Evolutionary conservation across 1,140 invertebrate species (phyloP).

Genomic region (Pachypsylla venusta): DNA sequence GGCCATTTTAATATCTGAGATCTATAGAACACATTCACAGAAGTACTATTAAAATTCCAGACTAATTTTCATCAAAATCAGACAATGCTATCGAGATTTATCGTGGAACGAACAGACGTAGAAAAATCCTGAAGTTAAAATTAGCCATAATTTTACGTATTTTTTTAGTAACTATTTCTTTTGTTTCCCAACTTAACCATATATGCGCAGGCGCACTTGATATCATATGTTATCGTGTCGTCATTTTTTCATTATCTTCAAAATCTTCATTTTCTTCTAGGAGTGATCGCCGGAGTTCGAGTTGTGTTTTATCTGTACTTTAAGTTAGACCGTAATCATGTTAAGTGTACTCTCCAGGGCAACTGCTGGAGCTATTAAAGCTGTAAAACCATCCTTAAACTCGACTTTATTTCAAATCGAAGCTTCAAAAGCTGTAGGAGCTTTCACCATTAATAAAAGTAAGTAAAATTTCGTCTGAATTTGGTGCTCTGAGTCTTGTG

Average conservation of each 20-base stretch:
- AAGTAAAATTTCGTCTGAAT: constrained; percentile 30
- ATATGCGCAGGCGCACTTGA: too few species aligned
- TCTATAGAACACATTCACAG: too few species aligned
- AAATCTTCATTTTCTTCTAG: background rate
- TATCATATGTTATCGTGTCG: too few species aligned
- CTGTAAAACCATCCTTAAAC: constrained; percentile 38
- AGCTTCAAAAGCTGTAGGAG: constrained; percentile 36
- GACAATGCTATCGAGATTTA: too few species aligned
- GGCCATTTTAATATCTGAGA: too few species aligned
- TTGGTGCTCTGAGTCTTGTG: background rate
- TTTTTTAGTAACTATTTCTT: too few species aligned
- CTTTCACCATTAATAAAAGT: constrained; percentile 38
- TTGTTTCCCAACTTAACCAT: too few species aligned
- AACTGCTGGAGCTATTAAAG: constrained; percentile 41
- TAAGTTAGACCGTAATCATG: constrained; percentile 37
- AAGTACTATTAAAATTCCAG: too few species aligned
- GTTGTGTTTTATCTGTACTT: constrained; percentile 1
- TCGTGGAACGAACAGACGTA: too few species aligned
- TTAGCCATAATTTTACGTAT: too few species aligned
- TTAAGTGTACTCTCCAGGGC: constrained; percentile 43
- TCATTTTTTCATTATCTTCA: background rate
- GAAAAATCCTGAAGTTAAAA: too few species aligned
- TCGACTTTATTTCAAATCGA: constrained; percentile 36
- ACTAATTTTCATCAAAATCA: too few species aligned
- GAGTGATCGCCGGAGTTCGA: background rate